Evolutionary conservation across 2,113 vertebrate genomes (phyloP).

Genomic region (Notothenia coriiceps): DNA sequence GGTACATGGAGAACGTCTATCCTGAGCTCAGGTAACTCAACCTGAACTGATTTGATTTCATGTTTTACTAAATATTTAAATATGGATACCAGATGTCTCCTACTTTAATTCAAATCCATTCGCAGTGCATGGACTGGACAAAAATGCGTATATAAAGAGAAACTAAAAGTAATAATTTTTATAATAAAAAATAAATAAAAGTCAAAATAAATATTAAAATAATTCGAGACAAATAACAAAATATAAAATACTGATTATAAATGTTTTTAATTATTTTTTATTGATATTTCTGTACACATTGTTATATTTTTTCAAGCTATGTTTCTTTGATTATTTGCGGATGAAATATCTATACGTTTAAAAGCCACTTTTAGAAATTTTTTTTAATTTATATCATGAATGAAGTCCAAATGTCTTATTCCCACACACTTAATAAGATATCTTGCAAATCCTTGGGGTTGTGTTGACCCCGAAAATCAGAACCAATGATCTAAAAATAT

Average conservation of each 20-base stretch:
- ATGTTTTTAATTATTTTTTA: no score
- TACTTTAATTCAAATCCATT: neutral
- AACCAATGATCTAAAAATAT: constrained; percentile 33
- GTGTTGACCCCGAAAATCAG: neutral
- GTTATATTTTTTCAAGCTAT: no score
- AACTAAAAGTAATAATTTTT: neutral
- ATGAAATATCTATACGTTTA: neutral
- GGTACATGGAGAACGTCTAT: constrained; percentile 98
- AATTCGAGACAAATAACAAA: no score
- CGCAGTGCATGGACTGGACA: no score
- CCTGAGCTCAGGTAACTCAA: constrained; percentile 92
- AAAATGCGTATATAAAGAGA: no score
- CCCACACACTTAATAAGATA: neutral
- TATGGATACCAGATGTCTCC: no score
- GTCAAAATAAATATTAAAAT: no score
- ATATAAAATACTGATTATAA: no score
- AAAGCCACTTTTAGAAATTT: constrained; percentile 15
- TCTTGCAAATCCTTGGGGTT: neutral
- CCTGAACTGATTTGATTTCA: neutral
- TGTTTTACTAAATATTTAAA: neutral
- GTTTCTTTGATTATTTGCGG: no score
- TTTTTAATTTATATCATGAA: neutral
- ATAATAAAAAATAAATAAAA: no score
- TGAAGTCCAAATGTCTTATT: neutral
- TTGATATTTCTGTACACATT: no score